These are phyloP conservation scores for Desmophyllum pertusum DNA, from an alignment of 92 coral and sea anemone genomes.

Conservation along the genomic window DNA sequence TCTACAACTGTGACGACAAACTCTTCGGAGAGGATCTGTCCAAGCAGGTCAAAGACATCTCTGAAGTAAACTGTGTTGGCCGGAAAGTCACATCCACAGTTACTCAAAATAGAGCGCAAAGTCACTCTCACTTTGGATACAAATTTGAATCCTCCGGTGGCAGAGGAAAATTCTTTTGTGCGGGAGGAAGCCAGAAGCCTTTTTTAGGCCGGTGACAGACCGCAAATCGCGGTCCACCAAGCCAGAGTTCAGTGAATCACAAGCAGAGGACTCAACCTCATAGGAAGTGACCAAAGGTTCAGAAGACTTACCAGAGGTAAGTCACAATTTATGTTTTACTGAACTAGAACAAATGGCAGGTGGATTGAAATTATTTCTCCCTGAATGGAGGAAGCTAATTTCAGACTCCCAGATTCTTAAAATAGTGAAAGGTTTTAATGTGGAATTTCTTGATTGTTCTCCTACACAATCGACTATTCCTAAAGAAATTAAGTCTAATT, in stretches of 20 bases:
- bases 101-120: slow-evolving; percentile 10
- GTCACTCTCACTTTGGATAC: slow-evolving; percentile 27
- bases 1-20: background rate
- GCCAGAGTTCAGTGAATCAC: slow-evolving; percentile 7
- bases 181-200: slow-evolving; percentile 25
- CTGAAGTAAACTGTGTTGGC: slow-evolving; percentile 17
- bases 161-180: slow-evolving; percentile 29
- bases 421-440: slow-evolving; percentile 25
- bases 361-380: slow-evolving; percentile 14
- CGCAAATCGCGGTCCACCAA: slow-evolving; percentile 21
- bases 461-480: no score
- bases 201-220: slow-evolving; percentile 32
- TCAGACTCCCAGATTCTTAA: slow-evolving; percentile 18
- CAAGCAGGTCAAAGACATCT: slow-evolving; percentile 13
- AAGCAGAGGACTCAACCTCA: slow-evolving; percentile 34
- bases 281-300: slow-evolving; percentile 24
- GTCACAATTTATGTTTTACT: background rate
- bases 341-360: slow-evolving; percentile 20
- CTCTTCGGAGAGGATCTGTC: slow-evolving; percentile 15
- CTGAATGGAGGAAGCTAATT: slow-evolving; percentile 6
- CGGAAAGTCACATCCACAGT: slow-evolving; percentile 25
- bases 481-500: slow-evolving; percentile 21
- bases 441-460: background rate
- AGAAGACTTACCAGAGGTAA: slow-evolving; percentile 36
- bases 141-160: slow-evolving; percentile 21